Evolutionary conservation across 2,113 vertebrate species (phyloP).

Genomic region (Tachysurus vachellii): DNA sequence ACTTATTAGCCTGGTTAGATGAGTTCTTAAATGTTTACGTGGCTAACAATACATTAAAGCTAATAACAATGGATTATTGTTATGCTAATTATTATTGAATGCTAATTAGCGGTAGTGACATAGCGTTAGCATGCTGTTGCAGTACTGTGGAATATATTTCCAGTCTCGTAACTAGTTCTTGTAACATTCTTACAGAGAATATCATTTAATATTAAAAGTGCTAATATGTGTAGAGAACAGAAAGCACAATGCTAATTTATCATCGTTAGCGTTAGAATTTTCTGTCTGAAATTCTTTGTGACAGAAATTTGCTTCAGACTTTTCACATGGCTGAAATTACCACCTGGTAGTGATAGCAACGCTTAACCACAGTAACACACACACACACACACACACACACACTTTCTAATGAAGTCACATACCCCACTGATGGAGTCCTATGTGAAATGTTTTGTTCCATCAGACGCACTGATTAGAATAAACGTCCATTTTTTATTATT

Average conservation of each 20-base stretch:
- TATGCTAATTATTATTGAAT: background rate
- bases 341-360: slow-evolving; percentile 35
- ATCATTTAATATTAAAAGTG: background rate
- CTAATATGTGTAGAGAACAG: background rate
- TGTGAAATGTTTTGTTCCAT: background rate
- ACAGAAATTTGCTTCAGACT: background rate
- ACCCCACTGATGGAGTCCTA: background rate
- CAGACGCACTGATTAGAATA: background rate
- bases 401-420: slow-evolving; percentile 1
- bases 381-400: background rate
- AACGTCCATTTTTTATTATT: background rate
- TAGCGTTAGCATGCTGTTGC: background rate
- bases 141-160: background rate
- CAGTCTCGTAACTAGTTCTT: background rate
- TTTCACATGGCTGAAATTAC: slow-evolving; percentile 9
- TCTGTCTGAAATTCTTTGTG: background rate
- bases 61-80: background rate
- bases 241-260: background rate
- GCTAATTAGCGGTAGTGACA: too few species aligned
- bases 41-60: background rate
- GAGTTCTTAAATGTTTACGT: background rate
- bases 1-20: too few species aligned
- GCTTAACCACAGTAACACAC: background rate
- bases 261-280: background rate
- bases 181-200: background rate